Evolutionary conservation across 2,888 invertebrate genomes (phyloP).

Genomic region (Clistopyga incitator): DNA sequence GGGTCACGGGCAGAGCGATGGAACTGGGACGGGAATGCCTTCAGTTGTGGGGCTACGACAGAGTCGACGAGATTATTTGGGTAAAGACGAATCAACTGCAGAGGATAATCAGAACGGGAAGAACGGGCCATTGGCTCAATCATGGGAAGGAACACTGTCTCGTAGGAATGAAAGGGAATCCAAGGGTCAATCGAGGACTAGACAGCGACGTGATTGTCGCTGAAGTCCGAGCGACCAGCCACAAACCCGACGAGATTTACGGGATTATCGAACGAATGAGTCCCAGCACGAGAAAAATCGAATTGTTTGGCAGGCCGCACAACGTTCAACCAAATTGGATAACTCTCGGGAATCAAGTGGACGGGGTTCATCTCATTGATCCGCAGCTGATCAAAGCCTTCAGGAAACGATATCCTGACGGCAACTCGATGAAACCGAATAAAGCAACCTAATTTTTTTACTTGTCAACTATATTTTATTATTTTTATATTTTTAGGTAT

Average conservation of each 20-base stretch:
- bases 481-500: constrained; percentile 42
- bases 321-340: constrained; percentile 99
- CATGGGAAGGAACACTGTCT: constrained; percentile 99
- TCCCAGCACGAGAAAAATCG: constrained; percentile 98
- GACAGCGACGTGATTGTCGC: constrained; percentile 99
- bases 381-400: constrained; percentile 95
- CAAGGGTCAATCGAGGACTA: constrained; percentile 95
- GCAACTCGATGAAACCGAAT: constrained; percentile 87
- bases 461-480: constrained; percentile 10
- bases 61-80: constrained; percentile 99
- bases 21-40: constrained; percentile 98
- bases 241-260: constrained; percentile 99
- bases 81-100: constrained; percentile 99
- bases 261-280: constrained; percentile 98
- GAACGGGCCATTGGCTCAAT: constrained; percentile 99
- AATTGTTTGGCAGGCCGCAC: constrained; percentile 98
- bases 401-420: constrained; percentile 96
- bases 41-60: constrained; percentile 98
- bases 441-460: constrained; percentile 72
- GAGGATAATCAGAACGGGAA: constrained; percentile 97
- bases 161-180: constrained; percentile 97
- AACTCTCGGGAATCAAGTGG: constrained; percentile 98
- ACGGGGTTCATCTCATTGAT: constrained; percentile 96
- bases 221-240: constrained; percentile 98
- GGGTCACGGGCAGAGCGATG: constrained; percentile 99